These are phyloP conservation scores for Lottia scabra DNA, from an alignment of 2,888 invertebrate species.

Conservation along the genomic window DNA sequence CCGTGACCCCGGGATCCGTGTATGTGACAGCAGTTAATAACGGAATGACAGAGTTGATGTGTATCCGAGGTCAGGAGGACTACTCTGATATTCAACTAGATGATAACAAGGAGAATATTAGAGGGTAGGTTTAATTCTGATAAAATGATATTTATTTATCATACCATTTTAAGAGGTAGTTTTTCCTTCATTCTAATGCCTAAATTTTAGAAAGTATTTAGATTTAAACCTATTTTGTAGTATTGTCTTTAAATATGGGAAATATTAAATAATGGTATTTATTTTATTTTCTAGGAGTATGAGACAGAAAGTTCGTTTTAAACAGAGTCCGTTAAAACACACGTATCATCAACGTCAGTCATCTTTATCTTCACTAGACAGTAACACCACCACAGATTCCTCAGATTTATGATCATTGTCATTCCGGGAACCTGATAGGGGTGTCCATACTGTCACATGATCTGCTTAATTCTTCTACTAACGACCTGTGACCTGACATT, in stretches of 20 bases:
- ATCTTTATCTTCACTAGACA: constrained; percentile 51
- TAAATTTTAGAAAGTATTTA: too few species aligned
- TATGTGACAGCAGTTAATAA: constrained; percentile 59
- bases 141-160: too few species aligned
- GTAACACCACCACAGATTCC: constrained; percentile 27
- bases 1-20: constrained; percentile 56
- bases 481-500: too few species aligned
- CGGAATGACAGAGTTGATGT: constrained; percentile 55
- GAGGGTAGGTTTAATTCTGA: constrained; percentile 5
- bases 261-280: too few species aligned
- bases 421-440: too few species aligned
- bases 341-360: constrained; percentile 25
- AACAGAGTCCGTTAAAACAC: constrained; percentile 26
- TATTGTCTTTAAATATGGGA: too few species aligned
- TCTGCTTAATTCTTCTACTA: too few species aligned
- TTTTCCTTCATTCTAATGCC: too few species aligned
- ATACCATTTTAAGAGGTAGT: too few species aligned
- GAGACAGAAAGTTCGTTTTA: constrained; percentile 29
- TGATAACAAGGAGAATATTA: constrained; percentile 25
- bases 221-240: too few species aligned
- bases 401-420: neutral
- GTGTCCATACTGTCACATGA: too few species aligned
- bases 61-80: constrained; percentile 57
- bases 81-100: constrained; percentile 29
- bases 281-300: constrained; percentile 16